phyloP scores from a whole-genome alignment of 2,797 vertebrate genomes.

The Aphelocoma californica region DNA sequence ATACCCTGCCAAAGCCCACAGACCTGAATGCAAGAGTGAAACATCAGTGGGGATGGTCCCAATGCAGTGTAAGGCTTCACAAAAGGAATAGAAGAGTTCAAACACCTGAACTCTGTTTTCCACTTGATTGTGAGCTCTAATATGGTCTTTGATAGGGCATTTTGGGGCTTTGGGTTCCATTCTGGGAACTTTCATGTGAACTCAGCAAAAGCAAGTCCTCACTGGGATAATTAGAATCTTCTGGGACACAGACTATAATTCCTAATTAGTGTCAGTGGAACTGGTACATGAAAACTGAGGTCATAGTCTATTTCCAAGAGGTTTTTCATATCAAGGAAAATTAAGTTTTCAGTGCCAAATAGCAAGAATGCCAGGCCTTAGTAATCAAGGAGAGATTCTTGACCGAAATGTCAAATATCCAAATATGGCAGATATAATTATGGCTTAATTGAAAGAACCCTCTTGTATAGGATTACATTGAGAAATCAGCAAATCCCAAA shows the following conservation, averaged over 20 bases:
- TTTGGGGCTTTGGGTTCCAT: background rate
- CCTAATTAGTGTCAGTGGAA: conserved; percentile 22
- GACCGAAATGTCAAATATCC: background rate
- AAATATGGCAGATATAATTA: background rate
- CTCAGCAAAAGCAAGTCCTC: background rate
- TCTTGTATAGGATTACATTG: background rate
- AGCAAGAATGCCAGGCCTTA: background rate
- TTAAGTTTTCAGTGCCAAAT: background rate
- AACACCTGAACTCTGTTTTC: background rate
- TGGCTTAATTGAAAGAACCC: background rate
- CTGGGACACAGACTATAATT: background rate
- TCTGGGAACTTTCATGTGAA: background rate
- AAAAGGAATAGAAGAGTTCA: background rate
- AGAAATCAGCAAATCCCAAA: background rate
- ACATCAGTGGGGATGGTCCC: background rate
- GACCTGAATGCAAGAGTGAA: background rate
- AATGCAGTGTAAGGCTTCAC: background rate
- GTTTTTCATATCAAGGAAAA: background rate
- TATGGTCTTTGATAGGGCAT: background rate
- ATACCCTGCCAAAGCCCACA: background rate
- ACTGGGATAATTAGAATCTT: background rate
- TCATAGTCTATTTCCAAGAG: background rate
- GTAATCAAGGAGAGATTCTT: background rate
- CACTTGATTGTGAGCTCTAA: background rate
- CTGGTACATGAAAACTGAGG: background rate